Conservation (phyloP, 2,797 vertebrate species). For the Centropyge bicolor region DNA sequence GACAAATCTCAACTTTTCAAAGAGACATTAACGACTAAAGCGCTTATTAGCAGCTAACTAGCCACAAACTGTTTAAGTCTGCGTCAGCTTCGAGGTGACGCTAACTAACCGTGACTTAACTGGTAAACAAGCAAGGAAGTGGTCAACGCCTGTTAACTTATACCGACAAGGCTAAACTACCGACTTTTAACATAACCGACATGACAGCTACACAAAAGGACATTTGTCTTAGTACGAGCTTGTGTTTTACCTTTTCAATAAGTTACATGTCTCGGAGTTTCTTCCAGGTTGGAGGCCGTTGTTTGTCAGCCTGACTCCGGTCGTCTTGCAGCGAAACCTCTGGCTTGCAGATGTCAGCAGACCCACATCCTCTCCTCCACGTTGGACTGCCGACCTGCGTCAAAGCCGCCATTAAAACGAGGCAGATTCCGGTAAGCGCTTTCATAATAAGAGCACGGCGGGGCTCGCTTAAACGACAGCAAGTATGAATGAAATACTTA, state of each 20-base stretch:
- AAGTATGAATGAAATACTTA: neutral
- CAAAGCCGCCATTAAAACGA: accelerated
- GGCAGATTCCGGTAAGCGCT: constrained; percentile 16
- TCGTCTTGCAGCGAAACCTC: constrained; percentile 64
- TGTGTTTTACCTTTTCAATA: constrained; percentile 60
- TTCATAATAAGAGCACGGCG: constrained; percentile 55
- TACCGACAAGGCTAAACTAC: neutral
- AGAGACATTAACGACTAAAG: neutral
- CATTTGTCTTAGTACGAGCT: neutral
- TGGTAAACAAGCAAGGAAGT: neutral
- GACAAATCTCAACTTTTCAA: constrained; percentile 25
- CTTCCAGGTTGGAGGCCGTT: constrained; percentile 30
- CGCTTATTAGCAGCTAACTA: neutral
- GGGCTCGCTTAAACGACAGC: neutral
- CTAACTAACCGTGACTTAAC: neutral
- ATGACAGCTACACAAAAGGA: neutral
- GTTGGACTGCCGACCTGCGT: constrained; percentile 32
- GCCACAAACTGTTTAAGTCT: too few species aligned
- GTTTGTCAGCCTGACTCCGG: constrained; percentile 48
- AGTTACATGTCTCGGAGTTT: constrained; percentile 72
- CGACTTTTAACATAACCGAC: constrained; percentile 2
- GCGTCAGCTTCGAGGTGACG: neutral
- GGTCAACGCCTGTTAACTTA: neutral
- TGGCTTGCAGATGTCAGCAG: constrained; percentile 82
- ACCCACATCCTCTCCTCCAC: constrained; percentile 75